A percentile compares a stretch with the other conserved stretches of the same genome.
These are phyloP conservation scores for Manis pentadactyla DNA, from an alignment of 2,797 vertebrate species.

Conservation along the genomic window DNA sequence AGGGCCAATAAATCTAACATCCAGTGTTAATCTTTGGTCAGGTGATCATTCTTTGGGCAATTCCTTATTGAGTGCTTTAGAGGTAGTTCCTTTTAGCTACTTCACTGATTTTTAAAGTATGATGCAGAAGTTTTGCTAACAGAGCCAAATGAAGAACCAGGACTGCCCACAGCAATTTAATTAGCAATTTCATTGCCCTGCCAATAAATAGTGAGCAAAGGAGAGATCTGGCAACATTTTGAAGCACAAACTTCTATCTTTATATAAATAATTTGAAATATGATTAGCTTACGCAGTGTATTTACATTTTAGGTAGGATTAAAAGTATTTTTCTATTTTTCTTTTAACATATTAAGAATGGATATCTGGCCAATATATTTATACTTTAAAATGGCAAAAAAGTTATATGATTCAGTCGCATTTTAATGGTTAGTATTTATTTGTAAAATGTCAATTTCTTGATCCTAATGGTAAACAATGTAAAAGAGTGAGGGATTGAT, in stretches of 20 bases:
- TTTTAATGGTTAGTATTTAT: background rate
- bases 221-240: background rate
- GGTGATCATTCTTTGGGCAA: background rate
- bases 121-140: background rate
- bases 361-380: background rate
- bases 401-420: background rate
- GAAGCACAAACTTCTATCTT: background rate
- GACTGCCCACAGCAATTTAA: background rate
- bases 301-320: background rate
- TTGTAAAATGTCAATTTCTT: background rate
- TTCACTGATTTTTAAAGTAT: background rate
- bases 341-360: background rate
- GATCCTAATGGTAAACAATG: background rate
- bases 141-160: background rate
- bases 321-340: background rate
- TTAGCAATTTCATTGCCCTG: background rate
- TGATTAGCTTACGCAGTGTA: background rate
- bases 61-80: background rate
- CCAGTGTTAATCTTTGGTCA: background rate
- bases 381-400: background rate
- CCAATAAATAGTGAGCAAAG: background rate
- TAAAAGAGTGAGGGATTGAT: background rate
- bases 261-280: background rate
- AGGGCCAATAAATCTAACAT: background rate
- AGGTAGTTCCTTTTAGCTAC: background rate